Conservation (phyloP, 1,140 invertebrate genomes). For the Heliconius himera region DNA sequence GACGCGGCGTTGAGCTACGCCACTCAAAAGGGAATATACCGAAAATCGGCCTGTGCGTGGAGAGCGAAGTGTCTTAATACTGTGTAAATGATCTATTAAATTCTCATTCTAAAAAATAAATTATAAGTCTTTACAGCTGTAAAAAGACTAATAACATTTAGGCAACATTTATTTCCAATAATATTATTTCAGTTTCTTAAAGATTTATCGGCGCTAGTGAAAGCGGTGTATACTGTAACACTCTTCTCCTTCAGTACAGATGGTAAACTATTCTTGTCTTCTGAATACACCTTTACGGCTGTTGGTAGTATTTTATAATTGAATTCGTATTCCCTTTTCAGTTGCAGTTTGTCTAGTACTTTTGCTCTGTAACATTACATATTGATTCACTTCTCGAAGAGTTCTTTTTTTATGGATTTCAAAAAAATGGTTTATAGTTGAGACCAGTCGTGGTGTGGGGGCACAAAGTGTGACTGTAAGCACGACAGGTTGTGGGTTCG, state of each 20-base stretch:
- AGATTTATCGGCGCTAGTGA: conserved; percentile 29
- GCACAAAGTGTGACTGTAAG: too few relatives aligned
- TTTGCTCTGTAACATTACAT: conserved; percentile 49
- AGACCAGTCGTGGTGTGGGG: too few relatives aligned
- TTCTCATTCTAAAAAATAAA: too few relatives aligned
- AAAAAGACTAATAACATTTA: background rate
- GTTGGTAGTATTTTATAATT: conserved; percentile 51
- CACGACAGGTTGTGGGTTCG: too few relatives aligned
- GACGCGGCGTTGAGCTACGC: too few relatives aligned
- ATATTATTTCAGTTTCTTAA: conserved; percentile 24
- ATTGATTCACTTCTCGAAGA: background rate
- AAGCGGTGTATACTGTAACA: conserved; percentile 57
- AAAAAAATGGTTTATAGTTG: too few relatives aligned
- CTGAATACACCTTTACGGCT: conserved; percentile 42
- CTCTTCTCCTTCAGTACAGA: conserved; percentile 32
- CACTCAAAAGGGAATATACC: too few relatives aligned
- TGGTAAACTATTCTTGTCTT: conserved; percentile 4
- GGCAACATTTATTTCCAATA: conserved; percentile 40
- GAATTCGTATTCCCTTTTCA: conserved; percentile 65
- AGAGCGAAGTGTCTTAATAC: too few relatives aligned
- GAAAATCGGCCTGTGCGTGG: too few relatives aligned
- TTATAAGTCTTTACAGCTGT: too few relatives aligned
- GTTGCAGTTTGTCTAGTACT: conserved; percentile 51
- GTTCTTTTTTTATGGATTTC: too few relatives aligned
- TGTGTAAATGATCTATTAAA: too few relatives aligned